Evolutionary conservation across 2,888 invertebrate species (phyloP).

Genomic region (Eilema depressum): DNA sequence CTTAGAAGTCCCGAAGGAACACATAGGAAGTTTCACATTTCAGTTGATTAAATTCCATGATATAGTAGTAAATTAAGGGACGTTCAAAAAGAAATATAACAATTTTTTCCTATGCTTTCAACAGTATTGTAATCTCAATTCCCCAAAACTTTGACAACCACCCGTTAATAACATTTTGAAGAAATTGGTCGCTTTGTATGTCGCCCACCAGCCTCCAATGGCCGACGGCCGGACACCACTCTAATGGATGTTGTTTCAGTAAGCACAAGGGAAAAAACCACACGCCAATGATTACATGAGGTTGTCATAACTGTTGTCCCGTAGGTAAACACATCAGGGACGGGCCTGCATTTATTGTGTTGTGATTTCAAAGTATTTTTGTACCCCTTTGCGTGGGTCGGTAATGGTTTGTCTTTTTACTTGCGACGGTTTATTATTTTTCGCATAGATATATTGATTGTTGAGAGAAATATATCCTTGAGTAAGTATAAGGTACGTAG

Average conservation of each 20-base stretch:
- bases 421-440: background rate
- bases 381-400: slow-evolving; percentile 35
- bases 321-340: slow-evolving; percentile 44
- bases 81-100: background rate
- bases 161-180: slow-evolving; percentile 57
- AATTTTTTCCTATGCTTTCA: background rate
- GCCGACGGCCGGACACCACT: slow-evolving; percentile 48
- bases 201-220: slow-evolving; percentile 52
- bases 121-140: background rate
- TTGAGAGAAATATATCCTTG: background rate
- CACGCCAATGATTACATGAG: slow-evolving; percentile 50
- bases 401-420: slow-evolving; percentile 19
- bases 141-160: slow-evolving; percentile 48
- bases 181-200: slow-evolving; percentile 64
- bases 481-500: background rate
- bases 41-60: no score
- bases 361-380: slow-evolving; percentile 51
- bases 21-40: no score
- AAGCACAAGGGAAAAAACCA: slow-evolving; percentile 67
- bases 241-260: slow-evolving; percentile 77
- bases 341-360: slow-evolving; percentile 47
- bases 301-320: slow-evolving; percentile 52
- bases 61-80: background rate
- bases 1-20: no score
- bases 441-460: background rate